phyloP scores from a whole-genome alignment of 2,113 vertebrate species.

The Crypturellus undulatus region DNA sequence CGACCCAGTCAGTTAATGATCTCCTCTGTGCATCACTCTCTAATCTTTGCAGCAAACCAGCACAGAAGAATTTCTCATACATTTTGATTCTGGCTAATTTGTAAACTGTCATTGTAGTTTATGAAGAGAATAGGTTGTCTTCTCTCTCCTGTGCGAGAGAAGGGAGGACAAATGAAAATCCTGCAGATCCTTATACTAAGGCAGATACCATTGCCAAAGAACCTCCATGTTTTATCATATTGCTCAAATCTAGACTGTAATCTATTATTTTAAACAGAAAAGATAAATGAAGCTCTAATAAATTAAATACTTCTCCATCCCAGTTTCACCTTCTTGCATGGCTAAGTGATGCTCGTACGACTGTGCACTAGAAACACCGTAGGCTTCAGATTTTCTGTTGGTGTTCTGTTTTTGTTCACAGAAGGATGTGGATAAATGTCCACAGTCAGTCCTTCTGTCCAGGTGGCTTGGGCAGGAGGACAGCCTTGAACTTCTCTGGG shows the following conservation, averaged over 20 bases:
- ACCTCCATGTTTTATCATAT: background rate
- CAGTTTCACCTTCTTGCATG: background rate
- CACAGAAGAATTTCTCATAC: background rate
- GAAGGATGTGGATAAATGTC: background rate
- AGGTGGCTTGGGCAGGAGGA: background rate
- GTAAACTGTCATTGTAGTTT: fast-evolving
- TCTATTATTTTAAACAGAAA: background rate
- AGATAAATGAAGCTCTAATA: background rate
- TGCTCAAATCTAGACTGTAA: background rate
- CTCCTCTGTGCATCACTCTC: background rate
- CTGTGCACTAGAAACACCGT: background rate
- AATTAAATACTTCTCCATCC: background rate
- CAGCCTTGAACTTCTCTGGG: background rate
- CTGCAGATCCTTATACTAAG: background rate
- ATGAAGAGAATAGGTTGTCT: background rate
- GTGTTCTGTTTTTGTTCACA: background rate
- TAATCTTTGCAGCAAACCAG: background rate
- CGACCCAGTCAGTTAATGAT: background rate
- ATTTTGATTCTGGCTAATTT: background rate
- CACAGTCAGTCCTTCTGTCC: background rate
- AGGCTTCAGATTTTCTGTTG: background rate
- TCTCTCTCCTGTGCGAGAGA: background rate
- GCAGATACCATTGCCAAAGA: background rate
- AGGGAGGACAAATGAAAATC: background rate
- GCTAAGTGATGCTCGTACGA: background rate